These are phyloP conservation scores for Acanthosepion pharaonis DNA, from an alignment of 2,888 invertebrate species.

Conservation along the genomic window DNA sequence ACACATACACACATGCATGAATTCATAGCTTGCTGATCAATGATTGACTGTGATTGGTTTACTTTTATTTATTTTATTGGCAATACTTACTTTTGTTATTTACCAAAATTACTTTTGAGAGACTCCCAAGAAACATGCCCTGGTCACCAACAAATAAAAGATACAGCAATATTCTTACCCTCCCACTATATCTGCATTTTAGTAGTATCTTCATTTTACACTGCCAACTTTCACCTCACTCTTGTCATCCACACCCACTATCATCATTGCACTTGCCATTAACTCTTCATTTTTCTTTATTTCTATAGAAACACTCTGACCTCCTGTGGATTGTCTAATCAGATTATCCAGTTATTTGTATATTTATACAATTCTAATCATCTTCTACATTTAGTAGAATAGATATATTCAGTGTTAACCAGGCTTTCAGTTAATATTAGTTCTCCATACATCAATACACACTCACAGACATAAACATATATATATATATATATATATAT, in stretches of 20 bases:
- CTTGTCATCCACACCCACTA: background rate
- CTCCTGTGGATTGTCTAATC: too few species aligned
- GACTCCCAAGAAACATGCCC: background rate
- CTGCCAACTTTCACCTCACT: background rate
- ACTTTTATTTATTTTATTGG: background rate
- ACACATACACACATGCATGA: too few species aligned
- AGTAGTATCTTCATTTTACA: background rate
- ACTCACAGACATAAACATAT: too few species aligned
- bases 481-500: background rate
- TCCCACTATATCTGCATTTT: background rate
- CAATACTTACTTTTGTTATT: slow-evolving; percentile 5
- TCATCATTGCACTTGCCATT: background rate
- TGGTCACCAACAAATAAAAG: background rate
- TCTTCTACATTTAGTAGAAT: background rate
- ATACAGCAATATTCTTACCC: background rate
- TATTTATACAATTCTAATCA: background rate
- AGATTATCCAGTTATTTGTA: background rate
- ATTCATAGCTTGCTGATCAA: background rate
- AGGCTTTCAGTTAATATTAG: background rate
- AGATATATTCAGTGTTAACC: background rate
- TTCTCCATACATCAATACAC: background rate
- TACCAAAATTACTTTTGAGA: background rate
- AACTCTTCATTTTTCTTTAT: background rate
- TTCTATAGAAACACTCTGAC: background rate
- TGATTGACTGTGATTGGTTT: background rate